Evolutionary conservation across 2,888 invertebrate species (phyloP), one percentile per base, ranked within the genome.

Genomic region (Cephalotes varians): DNA sequence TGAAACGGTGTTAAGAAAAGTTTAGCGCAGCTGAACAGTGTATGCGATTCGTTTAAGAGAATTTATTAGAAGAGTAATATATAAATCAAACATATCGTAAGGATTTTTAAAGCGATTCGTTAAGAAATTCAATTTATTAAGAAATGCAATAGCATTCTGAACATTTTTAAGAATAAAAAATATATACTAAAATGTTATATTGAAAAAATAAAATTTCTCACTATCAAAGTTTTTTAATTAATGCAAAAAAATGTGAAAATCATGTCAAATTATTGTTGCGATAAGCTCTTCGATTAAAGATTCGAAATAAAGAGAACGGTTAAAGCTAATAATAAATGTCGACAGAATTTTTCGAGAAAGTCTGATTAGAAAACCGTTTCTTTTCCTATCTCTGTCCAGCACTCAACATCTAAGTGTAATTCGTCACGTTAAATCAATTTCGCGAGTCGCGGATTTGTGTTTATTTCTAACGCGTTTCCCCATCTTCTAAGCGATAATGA

Each of bases 401-500:
- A 21, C 28, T 10, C 67, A 67, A n/a, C 28, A 28, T 58, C 25
- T 28, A n/a, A 72, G 15, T 25, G 40, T 10, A 12, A 2, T 72
- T 12, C 12, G 34, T 37, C 31, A 47, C 34, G 69, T 34, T 47
- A 65, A 67, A 49, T 34, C n/a, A 28, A 40, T 31, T 18, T 40
- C 25, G 31, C 44, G 21, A 15, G 31, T 69, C 71, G 28, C 10
- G n/a, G 10, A 1, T 37, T 47, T 47, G 5, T 5, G 37, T 34
- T 51, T 67, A 60, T 71, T 77, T 54, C 40, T 10, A 31, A 40
- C 21, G 40, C 25, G 21, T 54, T 69, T 77, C 9, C 28, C 31
- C 5, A 6, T 54, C 28, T 51, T 54, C 7, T 51, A 37, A 69
- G 40, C 54, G 40, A 69, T 76, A 76, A 67, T 71, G 54, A 77